These are phyloP conservation scores for Pollenia angustigena DNA, from an alignment of 2,888 invertebrate genomes.

Conservation along the genomic window DNA sequence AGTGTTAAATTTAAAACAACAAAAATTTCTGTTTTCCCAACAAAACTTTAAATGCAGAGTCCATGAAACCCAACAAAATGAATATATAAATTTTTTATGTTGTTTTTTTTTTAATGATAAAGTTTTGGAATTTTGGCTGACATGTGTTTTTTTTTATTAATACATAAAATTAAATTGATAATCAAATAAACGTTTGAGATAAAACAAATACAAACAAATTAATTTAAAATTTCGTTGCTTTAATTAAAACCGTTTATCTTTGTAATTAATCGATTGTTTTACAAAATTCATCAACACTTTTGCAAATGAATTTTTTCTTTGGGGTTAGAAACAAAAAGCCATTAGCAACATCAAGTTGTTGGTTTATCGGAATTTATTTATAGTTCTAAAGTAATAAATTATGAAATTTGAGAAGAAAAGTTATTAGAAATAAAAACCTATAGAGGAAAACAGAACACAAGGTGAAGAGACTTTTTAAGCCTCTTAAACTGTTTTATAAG, in stretches of 20 bases:
- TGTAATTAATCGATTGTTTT: conserved; percentile 19
- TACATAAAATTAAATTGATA: neutral
- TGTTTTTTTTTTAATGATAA: neutral
- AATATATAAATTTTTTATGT: neutral
- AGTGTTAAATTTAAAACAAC: conserved; percentile 24
- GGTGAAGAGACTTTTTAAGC: no score
- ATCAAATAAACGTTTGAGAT: neutral
- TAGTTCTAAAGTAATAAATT: no score
- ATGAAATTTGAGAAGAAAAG: no score
- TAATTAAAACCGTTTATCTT: neutral
- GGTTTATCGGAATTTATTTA: neutral
- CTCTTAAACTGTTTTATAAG: no score
- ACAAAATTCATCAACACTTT: conserved; percentile 27
- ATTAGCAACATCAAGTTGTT: neutral
- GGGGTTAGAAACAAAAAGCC: neutral
- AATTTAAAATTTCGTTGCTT: neutral
- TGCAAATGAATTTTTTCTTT: neutral
- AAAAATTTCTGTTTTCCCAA: neutral
- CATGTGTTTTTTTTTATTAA: neutral
- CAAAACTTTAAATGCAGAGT: neutral
- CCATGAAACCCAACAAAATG: conserved; percentile 8
- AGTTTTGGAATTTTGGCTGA: neutral
- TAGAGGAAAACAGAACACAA: no score
- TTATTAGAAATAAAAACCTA: no score
- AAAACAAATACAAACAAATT: neutral